Conservation (phyloP, 2,888 invertebrate genomes). For the Tortricodes alternella region DNA sequence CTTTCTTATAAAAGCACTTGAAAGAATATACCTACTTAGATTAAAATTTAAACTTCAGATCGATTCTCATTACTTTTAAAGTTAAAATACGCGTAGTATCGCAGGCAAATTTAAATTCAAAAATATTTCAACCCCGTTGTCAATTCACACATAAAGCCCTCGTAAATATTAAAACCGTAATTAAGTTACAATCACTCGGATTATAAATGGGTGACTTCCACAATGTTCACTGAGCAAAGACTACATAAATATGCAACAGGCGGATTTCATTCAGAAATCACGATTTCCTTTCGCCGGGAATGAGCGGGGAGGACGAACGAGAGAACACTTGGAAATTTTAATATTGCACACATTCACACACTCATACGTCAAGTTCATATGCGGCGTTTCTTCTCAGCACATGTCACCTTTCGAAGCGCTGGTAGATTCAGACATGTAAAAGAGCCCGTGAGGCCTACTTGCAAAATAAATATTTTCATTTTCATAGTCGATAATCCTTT, state of each 20-base stretch:
- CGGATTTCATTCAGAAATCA: constrained; percentile 25
- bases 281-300: constrained; percentile 18
- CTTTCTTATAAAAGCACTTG: no score
- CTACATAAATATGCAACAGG: constrained; percentile 36
- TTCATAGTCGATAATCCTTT: no score
- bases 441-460: no score
- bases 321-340: not conserved
- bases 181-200: constrained; percentile 27
- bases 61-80: no score
- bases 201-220: constrained; percentile 23
- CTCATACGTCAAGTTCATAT: no score
- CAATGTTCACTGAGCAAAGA: constrained; percentile 27
- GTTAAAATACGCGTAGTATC: no score
- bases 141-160: constrained; percentile 10
- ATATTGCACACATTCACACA: not conserved
- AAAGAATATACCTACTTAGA: no score
- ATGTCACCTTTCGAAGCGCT: no score
- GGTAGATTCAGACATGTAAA: no score
- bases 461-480: no score
- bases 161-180: constrained; percentile 20
- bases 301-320: not conserved
- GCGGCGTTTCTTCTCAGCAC: no score
- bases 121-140: not conserved
- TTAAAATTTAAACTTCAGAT: no score
- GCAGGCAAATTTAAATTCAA: not conserved